Conservation (phyloP, 2,888 invertebrate genomes). For the Hemaris fuciformis region DNA sequence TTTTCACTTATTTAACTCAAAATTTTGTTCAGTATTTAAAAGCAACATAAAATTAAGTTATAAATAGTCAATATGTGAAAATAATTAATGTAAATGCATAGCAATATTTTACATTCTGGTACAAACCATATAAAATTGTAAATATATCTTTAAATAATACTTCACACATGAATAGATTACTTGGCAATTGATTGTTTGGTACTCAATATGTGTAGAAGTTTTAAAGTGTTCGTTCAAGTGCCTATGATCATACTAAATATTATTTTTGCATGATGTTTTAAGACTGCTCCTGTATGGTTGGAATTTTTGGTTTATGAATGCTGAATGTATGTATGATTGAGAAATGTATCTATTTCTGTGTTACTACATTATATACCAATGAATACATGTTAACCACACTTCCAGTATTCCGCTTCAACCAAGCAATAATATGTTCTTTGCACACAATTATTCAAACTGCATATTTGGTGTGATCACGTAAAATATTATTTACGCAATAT, state of each 20-base stretch:
- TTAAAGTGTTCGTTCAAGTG: not conserved
- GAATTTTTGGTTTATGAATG: not conserved
- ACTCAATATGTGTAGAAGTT: not conserved
- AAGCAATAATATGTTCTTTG: constrained; percentile 26
- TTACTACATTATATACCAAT: constrained; percentile 24
- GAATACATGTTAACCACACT: constrained; percentile 34
- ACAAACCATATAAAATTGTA: not conserved
- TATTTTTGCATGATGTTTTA: constrained; percentile 3
- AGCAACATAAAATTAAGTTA: not conserved
- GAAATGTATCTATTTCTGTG: not conserved
- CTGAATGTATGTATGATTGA: not conserved
- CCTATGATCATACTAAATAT: not conserved
- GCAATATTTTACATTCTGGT: not conserved
- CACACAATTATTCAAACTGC: constrained; percentile 25
- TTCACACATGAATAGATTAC: not conserved
- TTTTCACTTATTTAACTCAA: not conserved
- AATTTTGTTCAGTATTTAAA: not conserved
- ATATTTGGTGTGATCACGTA: constrained; percentile 20
- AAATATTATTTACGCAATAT: constrained; percentile 22
- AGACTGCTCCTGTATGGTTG: not conserved
- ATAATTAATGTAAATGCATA: not conserved
- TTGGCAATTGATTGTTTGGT: not conserved
- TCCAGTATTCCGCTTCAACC: constrained; percentile 30
- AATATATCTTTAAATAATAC: not conserved
- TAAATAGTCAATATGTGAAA: not conserved